Evolutionary conservation across 1,140 invertebrate species (phyloP).

Genomic region (Rhynchophorus ferrugineus): DNA sequence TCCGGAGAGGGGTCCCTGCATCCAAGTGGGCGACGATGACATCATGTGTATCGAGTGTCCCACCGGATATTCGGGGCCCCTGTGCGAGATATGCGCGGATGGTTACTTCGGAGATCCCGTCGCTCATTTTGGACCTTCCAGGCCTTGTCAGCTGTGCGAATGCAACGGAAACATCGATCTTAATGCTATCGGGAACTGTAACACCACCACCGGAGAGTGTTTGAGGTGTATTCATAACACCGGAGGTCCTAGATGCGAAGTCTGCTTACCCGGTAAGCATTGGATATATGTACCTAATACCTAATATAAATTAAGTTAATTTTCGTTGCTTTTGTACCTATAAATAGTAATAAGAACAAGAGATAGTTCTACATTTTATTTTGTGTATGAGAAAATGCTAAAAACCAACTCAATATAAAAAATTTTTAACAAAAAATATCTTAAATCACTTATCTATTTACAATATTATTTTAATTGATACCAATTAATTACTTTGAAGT

Average conservation of each 20-base stretch:
- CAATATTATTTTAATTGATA: too few relatives aligned
- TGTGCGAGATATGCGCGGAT: constrained; percentile 90
- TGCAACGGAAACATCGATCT: constrained; percentile 95
- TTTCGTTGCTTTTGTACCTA: too few relatives aligned
- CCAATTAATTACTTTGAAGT: too few relatives aligned
- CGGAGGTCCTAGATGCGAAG: constrained; percentile 79
- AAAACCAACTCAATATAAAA: too few relatives aligned
- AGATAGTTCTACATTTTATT: too few relatives aligned
- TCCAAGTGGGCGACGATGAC: constrained; percentile 72
- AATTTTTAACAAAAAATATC: too few relatives aligned
- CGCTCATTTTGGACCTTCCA: constrained; percentile 58
- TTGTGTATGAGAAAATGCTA: too few relatives aligned
- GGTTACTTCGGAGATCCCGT: constrained; percentile 71
- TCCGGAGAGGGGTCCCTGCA: constrained; percentile 86
- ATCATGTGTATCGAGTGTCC: constrained; percentile 94
- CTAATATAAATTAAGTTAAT: too few relatives aligned
- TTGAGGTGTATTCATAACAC: constrained; percentile 97
- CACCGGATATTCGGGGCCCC: constrained; percentile 79
- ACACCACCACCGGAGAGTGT: constrained; percentile 88
- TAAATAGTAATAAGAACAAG: too few relatives aligned
- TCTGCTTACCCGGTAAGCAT: constrained; percentile 77
- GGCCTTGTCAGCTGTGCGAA: constrained; percentile 78
- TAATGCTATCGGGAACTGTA: constrained; percentile 90
- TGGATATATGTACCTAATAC: too few relatives aligned
- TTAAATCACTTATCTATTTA: too few relatives aligned